phyloP scores from a whole-genome alignment of 2,888 invertebrate genomes.

The Pristionchus fissidentatus region DNA sequence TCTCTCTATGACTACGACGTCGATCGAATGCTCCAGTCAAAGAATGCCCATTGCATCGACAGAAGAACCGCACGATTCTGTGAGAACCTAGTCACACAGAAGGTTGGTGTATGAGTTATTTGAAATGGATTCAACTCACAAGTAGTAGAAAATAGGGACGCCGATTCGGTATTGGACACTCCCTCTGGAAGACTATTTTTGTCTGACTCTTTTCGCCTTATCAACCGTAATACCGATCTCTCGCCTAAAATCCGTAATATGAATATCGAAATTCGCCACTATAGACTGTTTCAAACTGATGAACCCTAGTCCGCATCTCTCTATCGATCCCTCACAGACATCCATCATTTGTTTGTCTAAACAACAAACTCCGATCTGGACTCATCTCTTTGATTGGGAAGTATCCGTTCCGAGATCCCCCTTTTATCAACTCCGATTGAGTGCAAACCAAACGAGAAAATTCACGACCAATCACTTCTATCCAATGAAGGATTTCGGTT shows the following conservation, averaged over 20 bases:
- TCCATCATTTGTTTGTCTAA: slow-evolving; percentile 10
- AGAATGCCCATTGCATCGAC: slow-evolving; percentile 52
- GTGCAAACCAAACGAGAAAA: too few species aligned
- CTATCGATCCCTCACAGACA: background rate
- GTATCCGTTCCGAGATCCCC: slow-evolving; percentile 30
- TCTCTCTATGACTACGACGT: slow-evolving; percentile 68
- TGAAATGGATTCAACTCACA: too few species aligned
- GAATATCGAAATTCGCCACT: too few species aligned
- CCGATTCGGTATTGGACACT: background rate
- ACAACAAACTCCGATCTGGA: background rate
- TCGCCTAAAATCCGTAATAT: too few species aligned
- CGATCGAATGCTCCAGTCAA: slow-evolving; percentile 60
- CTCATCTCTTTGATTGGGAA: slow-evolving; percentile 12
- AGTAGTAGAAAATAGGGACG: background rate
- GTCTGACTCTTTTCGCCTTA: too few species aligned
- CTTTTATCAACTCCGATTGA: background rate
- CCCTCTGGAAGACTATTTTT: too few species aligned
- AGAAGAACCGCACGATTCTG: slow-evolving; percentile 43
- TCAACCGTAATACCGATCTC: too few species aligned
- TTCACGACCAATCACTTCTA: background rate
- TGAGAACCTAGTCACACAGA: slow-evolving; percentile 27
- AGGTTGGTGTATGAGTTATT: background rate
- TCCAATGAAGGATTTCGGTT: background rate
- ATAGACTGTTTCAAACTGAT: too few species aligned
- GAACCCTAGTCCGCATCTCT: too few species aligned